Percentiles rank a stretch among this genome's conserved stretches.
Conservation (phyloP, 1,140 invertebrate genomes). For the Wasmannia auropunctata region DNA sequence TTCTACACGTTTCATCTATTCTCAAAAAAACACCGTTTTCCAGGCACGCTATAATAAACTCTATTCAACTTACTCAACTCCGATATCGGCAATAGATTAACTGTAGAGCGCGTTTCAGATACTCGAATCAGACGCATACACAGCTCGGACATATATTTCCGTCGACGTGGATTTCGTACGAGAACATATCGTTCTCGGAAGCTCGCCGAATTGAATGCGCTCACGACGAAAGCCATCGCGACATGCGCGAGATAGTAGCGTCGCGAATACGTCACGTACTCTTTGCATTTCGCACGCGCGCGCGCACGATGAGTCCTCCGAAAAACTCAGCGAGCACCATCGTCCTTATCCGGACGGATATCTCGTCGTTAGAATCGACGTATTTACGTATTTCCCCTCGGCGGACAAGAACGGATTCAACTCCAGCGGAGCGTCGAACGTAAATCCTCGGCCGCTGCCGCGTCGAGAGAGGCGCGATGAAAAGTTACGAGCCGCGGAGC, state of each 20-base stretch:
- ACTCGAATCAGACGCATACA: neutral
- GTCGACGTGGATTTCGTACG: conserved; percentile 36
- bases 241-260: conserved; percentile 27
- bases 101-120: conserved; percentile 8
- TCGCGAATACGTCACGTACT: conserved; percentile 37
- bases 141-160: conserved; percentile 17
- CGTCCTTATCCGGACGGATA: conserved; percentile 28
- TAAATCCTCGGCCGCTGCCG: conserved; percentile 54
- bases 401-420: conserved; percentile 31
- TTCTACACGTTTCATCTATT: neutral
- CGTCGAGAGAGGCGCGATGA: conserved; percentile 55
- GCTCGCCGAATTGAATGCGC: conserved; percentile 35
- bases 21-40: neutral
- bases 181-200: conserved; percentile 20
- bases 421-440: conserved; percentile 11
- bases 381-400: conserved; percentile 27
- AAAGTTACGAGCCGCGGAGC: conserved; percentile 52
- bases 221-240: conserved; percentile 10
- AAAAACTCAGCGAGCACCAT: conserved; percentile 41
- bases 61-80: neutral
- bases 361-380: conserved; percentile 28
- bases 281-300: conserved; percentile 7
- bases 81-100: conserved; percentile 41
- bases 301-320: neutral
- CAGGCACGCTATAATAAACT: conserved; percentile 26